A percentile compares a stretch with the other conserved stretches of the same genome.
Evolutionary conservation across 2,113 vertebrate species (phyloP).

Genomic region (Antidorcas marsupialis): DNA sequence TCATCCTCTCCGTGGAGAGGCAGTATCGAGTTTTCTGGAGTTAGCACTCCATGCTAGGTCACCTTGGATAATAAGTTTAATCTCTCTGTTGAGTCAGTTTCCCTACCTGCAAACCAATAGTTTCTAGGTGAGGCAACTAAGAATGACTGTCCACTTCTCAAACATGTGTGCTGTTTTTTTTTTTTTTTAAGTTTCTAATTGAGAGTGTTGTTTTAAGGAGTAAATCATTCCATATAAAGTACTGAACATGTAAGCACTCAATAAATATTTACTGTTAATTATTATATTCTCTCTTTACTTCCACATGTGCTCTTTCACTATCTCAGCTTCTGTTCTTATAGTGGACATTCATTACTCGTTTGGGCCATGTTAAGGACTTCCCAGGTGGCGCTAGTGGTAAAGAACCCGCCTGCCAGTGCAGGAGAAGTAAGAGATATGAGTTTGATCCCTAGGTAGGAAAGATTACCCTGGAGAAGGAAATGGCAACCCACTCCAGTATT

Average conservation of each 20-base stretch:
- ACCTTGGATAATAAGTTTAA: background rate
- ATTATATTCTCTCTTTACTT: background rate
- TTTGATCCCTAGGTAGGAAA: background rate
- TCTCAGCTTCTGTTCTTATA: slow-evolving; percentile 2
- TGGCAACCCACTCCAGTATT: background rate
- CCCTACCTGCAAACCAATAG: background rate
- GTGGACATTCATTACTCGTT: background rate
- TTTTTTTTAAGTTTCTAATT: background rate
- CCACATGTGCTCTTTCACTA: background rate
- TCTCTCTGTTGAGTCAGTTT: background rate
- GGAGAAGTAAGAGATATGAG: background rate
- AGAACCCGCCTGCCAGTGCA: background rate
- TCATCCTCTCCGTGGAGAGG: background rate
- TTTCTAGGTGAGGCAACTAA: background rate
- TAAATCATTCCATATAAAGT: background rate
- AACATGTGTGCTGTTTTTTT: background rate
- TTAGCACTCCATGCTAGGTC: background rate
- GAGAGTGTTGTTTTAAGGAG: background rate
- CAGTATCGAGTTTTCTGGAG: background rate
- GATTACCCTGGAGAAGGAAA: background rate
- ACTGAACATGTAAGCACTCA: background rate
- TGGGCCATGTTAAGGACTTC: background rate
- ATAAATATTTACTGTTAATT: background rate
- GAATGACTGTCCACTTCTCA: background rate
- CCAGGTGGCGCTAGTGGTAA: background rate